Percentiles rank a stretch among this genome's conserved stretches.
These are phyloP conservation scores for Macrobrachium nipponense DNA, from an alignment of 1,140 invertebrate genomes.

Conservation along the genomic window DNA sequence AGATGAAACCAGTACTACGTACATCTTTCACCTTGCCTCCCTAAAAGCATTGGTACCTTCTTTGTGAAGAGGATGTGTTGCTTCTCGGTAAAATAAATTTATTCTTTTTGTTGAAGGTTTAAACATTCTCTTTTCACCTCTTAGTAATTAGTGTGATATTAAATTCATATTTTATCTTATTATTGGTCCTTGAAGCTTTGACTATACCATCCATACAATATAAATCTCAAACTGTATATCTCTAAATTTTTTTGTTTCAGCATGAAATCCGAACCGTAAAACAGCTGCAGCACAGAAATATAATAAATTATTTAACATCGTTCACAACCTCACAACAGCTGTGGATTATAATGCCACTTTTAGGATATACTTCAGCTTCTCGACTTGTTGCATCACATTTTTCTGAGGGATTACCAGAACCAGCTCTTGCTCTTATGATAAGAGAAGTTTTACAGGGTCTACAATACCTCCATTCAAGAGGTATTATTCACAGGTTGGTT, in stretches of 20 bases:
- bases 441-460: constrained; percentile 82
- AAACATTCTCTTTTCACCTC: too few relatives aligned
- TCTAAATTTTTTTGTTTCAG: constrained; percentile 67
- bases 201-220: too few relatives aligned
- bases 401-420: constrained; percentile 82
- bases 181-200: too few relatives aligned
- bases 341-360: constrained; percentile 83
- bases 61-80: too few relatives aligned
- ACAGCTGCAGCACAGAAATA: constrained; percentile 83
- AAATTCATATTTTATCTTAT: too few relatives aligned
- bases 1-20: too few relatives aligned
- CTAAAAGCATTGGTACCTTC: too few relatives aligned
- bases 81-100: too few relatives aligned
- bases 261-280: constrained; percentile 80
- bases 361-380: constrained; percentile 84
- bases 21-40: too few relatives aligned
- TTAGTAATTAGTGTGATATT: too few relatives aligned
- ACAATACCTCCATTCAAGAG: constrained; percentile 85
- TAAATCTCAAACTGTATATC: background rate
- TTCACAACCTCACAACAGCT: constrained; percentile 81
- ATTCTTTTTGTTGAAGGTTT: too few relatives aligned
- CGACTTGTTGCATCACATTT: constrained; percentile 84
- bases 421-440: constrained; percentile 82
- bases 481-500: constrained; percentile 86
- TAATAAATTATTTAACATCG: constrained; percentile 78